These are phyloP conservation scores for Varanus salvator DNA, from an alignment of 2,113 vertebrate species.

Conservation along the genomic window DNA sequence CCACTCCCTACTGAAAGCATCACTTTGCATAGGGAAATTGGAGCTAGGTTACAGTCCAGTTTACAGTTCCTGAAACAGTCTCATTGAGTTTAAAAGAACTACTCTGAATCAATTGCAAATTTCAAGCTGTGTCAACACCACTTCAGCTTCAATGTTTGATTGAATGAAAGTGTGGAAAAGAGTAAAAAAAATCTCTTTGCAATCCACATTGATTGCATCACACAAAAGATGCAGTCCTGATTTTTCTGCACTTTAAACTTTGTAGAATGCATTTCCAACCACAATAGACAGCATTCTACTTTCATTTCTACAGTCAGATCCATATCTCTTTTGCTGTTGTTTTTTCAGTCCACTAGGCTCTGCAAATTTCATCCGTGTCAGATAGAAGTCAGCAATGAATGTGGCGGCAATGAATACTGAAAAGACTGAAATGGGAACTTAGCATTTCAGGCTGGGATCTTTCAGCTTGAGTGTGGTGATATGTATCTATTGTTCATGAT, in stretches of 20 bases:
- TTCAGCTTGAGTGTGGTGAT: background rate
- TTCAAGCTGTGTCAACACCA: background rate
- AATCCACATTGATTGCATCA: background rate
- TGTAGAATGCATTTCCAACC: background rate
- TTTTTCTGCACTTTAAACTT: background rate
- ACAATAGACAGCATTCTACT: background rate
- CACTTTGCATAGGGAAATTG: background rate
- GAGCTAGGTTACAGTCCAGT: background rate
- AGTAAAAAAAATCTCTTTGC: background rate
- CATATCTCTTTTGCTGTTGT: background rate
- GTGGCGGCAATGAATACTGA: background rate
- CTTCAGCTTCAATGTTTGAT: background rate
- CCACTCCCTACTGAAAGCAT: too few relatives aligned
- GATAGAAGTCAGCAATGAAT: background rate
- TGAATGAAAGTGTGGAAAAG: background rate
- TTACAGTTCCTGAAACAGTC: background rate
- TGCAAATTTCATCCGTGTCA: background rate
- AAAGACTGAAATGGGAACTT: too few relatives aligned
- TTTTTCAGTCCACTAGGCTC: background rate
- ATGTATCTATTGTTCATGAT: constrained; percentile 20
- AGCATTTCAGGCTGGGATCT: background rate
- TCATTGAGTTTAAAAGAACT: background rate
- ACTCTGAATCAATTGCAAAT: background rate
- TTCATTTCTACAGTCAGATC: constrained; percentile 5
- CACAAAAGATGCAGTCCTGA: background rate